Evolutionary conservation across 2,888 invertebrate species (phyloP), one percentile per base, ranked within the genome.

Genomic region (Lissocephala sabroskyi): DNA sequence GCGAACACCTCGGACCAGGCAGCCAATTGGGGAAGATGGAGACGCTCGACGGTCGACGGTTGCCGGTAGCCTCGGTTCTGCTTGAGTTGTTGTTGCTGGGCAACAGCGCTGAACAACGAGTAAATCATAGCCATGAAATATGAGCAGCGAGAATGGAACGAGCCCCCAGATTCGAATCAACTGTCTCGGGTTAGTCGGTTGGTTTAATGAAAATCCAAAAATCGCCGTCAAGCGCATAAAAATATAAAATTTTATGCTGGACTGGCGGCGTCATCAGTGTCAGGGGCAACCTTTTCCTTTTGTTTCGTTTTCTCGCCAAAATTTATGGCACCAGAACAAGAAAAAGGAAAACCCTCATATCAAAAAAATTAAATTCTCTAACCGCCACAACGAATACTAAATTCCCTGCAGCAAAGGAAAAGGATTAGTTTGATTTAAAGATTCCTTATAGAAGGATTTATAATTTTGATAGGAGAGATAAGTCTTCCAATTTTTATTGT

Each of bases 101-200:
- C 74, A 71, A 68, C 75, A 58, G 70, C 71, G 77, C 74, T 68
- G 71, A 71, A 68, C 68, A 67, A 67, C 62, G 71, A 64, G 59
- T 74, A 77, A 71, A 71, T 71, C 71, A 71, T 74, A 71, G 74
- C 70, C 77, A 73, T 73, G 75, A 74, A 71, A 77, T 74, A 74
- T 71, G 70, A 63, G 68, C 59, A 62, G 59, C 41, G 52, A 57
- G 60, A 46, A 70, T 1, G 11, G 5, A 26, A 6, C 4, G 9
- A 26, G 13, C 30, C 30, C n/a, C 29, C 29, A 10, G 3, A 32
- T 32, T n/a, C n/a, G 30, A 13, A 32, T 13, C 30, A 32, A 32
- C 30, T 29, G 29, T 13, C 11, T 6, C 30, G 9, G 10, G 40
- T 44, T 51, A 52, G 76, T n/a, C n/a, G n/a, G n/a, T n/a, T n/a